phyloP scores from a whole-genome alignment of 2,888 invertebrate genomes.

The Scaptomyza reducta region DNA sequence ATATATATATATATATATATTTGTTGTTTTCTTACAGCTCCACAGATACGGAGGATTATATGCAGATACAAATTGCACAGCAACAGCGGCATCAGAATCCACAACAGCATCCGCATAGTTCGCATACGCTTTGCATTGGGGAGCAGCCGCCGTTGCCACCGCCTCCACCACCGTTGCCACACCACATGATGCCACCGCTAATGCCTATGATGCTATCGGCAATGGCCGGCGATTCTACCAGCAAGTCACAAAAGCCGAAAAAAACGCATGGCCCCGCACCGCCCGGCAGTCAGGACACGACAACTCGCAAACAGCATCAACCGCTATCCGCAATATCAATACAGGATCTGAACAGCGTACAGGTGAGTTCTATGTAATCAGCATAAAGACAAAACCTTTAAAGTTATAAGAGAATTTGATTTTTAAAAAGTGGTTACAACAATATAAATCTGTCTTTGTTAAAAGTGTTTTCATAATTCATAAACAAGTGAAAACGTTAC shows the following conservation, averaged over 20 bases:
- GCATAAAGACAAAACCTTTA: neutral
- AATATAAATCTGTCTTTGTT: too few species aligned
- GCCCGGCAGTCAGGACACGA: slow-evolving; percentile 82
- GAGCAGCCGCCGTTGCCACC: slow-evolving; percentile 83
- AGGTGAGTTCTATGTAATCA: slow-evolving; percentile 67
- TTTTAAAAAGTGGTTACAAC: too few species aligned
- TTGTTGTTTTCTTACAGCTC: slow-evolving; percentile 72
- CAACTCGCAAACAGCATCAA: slow-evolving; percentile 87
- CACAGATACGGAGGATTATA: slow-evolving; percentile 84
- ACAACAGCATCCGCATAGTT: slow-evolving; percentile 58
- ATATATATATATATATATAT: neutral
- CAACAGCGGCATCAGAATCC: slow-evolving; percentile 68
- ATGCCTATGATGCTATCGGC: slow-evolving; percentile 84
- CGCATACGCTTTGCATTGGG: slow-evolving; percentile 56
- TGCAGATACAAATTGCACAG: slow-evolving; percentile 86
- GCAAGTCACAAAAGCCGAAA: slow-evolving; percentile 65
- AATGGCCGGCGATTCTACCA: slow-evolving; percentile 76
- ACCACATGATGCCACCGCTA: slow-evolving; percentile 84
- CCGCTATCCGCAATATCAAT: slow-evolving; percentile 94
- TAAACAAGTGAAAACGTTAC: too few species aligned
- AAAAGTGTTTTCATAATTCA: too few species aligned
- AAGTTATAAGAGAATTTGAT: too few species aligned
- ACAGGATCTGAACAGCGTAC: slow-evolving; percentile 93
- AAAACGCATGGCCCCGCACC: slow-evolving; percentile 61
- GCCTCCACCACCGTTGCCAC: slow-evolving; percentile 86